These are phyloP conservation scores for Burhinus oedicnemus DNA, from an alignment of 2,113 vertebrate species.

Conservation along the genomic window DNA sequence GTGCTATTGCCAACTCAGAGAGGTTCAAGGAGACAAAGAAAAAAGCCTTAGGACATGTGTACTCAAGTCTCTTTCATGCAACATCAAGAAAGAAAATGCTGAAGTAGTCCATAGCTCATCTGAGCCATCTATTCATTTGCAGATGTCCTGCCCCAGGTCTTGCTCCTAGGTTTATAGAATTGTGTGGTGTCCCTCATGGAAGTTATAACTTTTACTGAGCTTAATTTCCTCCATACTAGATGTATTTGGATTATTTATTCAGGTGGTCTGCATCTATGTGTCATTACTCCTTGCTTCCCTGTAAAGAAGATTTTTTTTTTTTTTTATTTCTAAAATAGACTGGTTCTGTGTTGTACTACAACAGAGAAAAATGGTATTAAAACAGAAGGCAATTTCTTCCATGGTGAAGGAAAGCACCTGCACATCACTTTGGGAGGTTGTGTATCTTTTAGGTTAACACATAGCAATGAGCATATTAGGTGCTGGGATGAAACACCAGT, in stretches of 20 bases:
- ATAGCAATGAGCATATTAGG: neutral
- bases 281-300: neutral
- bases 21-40: neutral
- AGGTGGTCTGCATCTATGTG: neutral
- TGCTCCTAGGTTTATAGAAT: neutral
- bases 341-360: neutral
- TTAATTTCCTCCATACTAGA: neutral
- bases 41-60: neutral
- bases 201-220: neutral
- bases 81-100: neutral
- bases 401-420: neutral
- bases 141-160: neutral
- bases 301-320: neutral
- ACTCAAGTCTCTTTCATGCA: neutral
- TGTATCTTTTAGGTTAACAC: neutral
- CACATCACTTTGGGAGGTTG: neutral
- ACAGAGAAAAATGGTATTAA: neutral
- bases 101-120: neutral
- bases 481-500: neutral
- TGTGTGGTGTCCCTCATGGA: neutral
- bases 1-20: neutral
- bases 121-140: neutral
- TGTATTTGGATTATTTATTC: neutral
- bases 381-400: neutral
- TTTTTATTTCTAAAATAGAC: neutral